These are phyloP conservation scores for Pseudopipra pipra DNA, from an alignment of 2,113 vertebrate genomes.

Conservation along the genomic window DNA sequence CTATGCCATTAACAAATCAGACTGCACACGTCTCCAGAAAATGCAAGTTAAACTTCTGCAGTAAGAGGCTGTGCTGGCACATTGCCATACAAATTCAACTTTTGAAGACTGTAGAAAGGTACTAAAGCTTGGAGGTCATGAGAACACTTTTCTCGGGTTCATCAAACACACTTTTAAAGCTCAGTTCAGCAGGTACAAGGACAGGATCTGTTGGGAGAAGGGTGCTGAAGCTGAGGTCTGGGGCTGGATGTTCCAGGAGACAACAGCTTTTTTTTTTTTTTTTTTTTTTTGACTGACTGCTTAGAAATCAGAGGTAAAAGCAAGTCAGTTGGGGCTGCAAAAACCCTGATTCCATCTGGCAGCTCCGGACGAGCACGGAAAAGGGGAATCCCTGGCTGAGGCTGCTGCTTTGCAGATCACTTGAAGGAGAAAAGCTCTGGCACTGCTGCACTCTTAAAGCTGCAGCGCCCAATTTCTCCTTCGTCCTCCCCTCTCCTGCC, in stretches of 20 bases:
- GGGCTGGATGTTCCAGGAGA: rapidly evolving
- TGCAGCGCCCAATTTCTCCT: constrained; percentile 60
- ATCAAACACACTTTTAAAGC: rapidly evolving
- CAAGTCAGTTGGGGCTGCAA: rapidly evolving
- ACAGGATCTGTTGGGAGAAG: not conserved
- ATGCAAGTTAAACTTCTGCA: not conserved
- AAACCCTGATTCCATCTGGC: rapidly evolving
- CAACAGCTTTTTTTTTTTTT: not conserved
- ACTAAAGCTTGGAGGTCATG: rapidly evolving
- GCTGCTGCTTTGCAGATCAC: constrained; percentile 76
- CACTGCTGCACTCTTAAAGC: constrained; percentile 78
- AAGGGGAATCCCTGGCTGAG: not conserved
- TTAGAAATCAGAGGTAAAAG: not conserved
- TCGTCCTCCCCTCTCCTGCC: not conserved
- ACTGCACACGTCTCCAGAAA: not conserved
- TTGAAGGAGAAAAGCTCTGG: constrained; percentile 75
- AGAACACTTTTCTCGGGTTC: rapidly evolving
- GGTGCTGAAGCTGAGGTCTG: not conserved
- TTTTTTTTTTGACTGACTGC: rapidly evolving
- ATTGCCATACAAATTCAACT: not conserved
- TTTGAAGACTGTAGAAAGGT: not conserved
- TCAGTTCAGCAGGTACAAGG: not conserved
- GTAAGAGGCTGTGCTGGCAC: not conserved
- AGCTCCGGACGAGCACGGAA: not conserved
- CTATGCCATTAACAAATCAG: not conserved